Evolutionary conservation across 1,140 invertebrate genomes (phyloP), one percentile per base, ranked within the genome.

Genomic region (Drosophila nikananu): DNA sequence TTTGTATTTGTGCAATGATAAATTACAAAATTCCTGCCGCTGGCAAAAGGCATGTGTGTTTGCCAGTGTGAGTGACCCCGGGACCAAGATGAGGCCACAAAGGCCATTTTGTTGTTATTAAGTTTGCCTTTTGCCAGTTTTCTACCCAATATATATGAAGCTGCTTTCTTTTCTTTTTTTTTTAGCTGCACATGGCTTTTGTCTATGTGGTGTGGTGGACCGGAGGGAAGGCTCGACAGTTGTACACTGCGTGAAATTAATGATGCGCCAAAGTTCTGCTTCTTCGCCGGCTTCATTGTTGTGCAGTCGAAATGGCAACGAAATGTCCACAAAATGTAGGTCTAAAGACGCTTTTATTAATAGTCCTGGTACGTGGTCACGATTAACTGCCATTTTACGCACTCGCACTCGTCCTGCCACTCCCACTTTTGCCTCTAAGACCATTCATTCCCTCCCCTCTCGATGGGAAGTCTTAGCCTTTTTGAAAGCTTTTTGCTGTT

Each of bases 21-120:
- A 89, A 89, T 89, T 89, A 90, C 86, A 86, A 90, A 89, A 90
- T 81, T 76, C 81, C 79, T 89, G 86, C 86, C 86, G 79, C 73
- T 80, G 79, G 86, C 86, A 77, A 91, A 23, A 21, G 37, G 30
- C 57, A 46, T 73, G 58, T 78, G 57, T 52, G n/a, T 8, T 32
- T 52, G 25, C 3, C n/a, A 51, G 46, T 66, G 63, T 67, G 67
- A 61, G 76, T 77, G 58, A 74, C 75, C 81, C 66, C 62, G 77
- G 82, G 63, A 74, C 59, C 66, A 71, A 58, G 32, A 60, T 19
- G 60, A 67, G 74, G 86, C 86, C 86, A 64, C 86, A 89, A 82
- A 90, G 81, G 75, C 77, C 86, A 91, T 89, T 89, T 89, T 91
- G 86, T 89, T 89, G 87, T 89, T 89, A 89, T 89, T 89, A 89